Evolutionary conservation across 2,113 vertebrate species (phyloP).

Genomic region (human): GRCh38 chr13:67506001-67506500

Average conservation of each 20-base stretch:
- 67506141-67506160: slow-evolving; percentile 82
- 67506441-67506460: slow-evolving; percentile 80
- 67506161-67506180: slow-evolving; percentile 82
- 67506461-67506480: slow-evolving; percentile 77
- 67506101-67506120: slow-evolving; percentile 55
- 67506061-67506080: not conserved
- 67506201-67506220: slow-evolving; percentile 80
- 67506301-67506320: slow-evolving; percentile 78
- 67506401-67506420: slow-evolving; percentile 78
- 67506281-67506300: slow-evolving; percentile 56
- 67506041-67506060: not conserved
- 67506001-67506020: slow-evolving; percentile 2
- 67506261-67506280: slow-evolving; percentile 77
- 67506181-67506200: slow-evolving; percentile 78
- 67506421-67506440: slow-evolving; percentile 76
- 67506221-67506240: slow-evolving; percentile 73
- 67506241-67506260: slow-evolving; percentile 65
- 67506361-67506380: slow-evolving; percentile 78
- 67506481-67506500: slow-evolving; percentile 63
- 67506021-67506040: slow-evolving; percentile 41
- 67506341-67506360: slow-evolving; percentile 78
- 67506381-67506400: slow-evolving; percentile 68
- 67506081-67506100: slow-evolving; percentile 36
- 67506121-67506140: slow-evolving; percentile 75
- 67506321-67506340: slow-evolving; percentile 81